phyloP scores from a whole-genome alignment of 2,797 vertebrate genomes.

The Acipenser ruthenus region DNA sequence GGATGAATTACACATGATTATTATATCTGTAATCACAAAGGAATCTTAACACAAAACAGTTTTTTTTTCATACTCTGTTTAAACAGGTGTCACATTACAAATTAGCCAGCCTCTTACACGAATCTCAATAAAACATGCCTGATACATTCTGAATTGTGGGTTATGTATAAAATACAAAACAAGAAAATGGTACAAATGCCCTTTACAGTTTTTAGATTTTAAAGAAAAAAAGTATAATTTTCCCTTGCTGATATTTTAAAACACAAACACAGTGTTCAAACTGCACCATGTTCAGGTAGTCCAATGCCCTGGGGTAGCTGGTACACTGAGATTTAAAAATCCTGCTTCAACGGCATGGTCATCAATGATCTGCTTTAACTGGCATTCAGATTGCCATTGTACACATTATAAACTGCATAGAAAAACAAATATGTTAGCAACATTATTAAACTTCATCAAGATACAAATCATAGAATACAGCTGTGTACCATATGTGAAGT shows the following conservation, averaged over 20 bases:
- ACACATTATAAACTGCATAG: slow-evolving; percentile 69
- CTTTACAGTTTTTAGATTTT: background rate
- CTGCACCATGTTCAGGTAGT: background rate
- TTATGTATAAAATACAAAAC: background rate
- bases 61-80: too few relatives aligned
- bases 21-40: too few relatives aligned
- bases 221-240: background rate
- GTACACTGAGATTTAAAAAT: background rate
- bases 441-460: too few relatives aligned
- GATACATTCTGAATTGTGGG: background rate
- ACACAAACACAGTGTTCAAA: slow-evolving; percentile 1
- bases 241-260: background rate
- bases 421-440: background rate
- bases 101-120: too few relatives aligned
- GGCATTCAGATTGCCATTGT: slow-evolving; percentile 62
- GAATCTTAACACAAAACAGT: too few relatives aligned
- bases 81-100: too few relatives aligned
- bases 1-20: too few relatives aligned
- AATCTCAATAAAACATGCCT: background rate
- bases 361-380: too few relatives aligned
- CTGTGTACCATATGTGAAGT: too few relatives aligned
- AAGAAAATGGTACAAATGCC: background rate
- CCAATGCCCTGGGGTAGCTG: background rate
- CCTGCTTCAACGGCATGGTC: background rate
- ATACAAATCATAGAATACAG: too few relatives aligned